Base-by-base conservation (phyloP, 2,113 vertebrate genomes). In the Trematocara variabile region DNA sequence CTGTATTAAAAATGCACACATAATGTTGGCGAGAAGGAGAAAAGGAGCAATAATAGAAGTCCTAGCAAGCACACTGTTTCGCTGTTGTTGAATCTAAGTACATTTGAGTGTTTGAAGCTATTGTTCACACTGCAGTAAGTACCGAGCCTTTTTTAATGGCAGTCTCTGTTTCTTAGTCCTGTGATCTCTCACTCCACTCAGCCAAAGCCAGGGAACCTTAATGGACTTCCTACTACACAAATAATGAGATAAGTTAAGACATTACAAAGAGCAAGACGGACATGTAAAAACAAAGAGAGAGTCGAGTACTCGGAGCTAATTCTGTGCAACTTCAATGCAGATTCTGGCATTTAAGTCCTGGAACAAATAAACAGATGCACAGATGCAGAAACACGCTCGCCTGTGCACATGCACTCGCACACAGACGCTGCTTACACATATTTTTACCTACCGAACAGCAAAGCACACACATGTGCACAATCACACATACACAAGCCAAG, bases 191-290 rank as follows among this genome's bases (percentile, higher is more conserved):
- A 84, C 83, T 90, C 81, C 88, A 81, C 84, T 92, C 87, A 87
- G 79, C 79, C 85, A 86, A 84, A 88, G 63, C 85, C 90, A 70
- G 85, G 86, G 80, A 87, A 91, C 80, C 85, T 84, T 92, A 93
- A 95, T 94, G 86, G 91, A 94, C 91, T 90, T 92, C 81, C 85
- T 81, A 77, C 84, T 80, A 30, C 80, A 60, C 91, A 91, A 90
- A 89, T 89, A 94, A 90, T 87, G 86, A 90, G 84, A 89, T 87
- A 82, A 91, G 86, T 88, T 89, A 80, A 91, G 89, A 92, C 48
- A 54, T 87, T 84, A 87, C n/a, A 4, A 58, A 63, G 77, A 86
- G 77, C 33, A 28, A 82, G 85, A 83, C 5, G 25, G 10, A 79
- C 79, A 85, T 79, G 84, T 84, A 68, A 84, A 91, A 86, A 88